Conservation (phyloP, 2,113 vertebrate genomes). For the Lasiurus cinereus region DNA sequence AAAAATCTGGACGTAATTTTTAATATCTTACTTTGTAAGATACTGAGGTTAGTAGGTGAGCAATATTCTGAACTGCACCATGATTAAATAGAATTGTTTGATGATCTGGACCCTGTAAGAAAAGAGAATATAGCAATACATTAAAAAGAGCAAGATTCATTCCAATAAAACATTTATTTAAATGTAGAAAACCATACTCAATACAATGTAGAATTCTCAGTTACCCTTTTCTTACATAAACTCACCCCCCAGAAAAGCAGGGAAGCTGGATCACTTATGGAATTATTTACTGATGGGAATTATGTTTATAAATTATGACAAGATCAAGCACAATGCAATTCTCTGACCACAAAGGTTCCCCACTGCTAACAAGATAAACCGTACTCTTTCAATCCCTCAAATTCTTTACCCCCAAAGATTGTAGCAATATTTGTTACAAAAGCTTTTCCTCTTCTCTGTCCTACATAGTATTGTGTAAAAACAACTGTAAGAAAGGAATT, state of each 20-base stretch:
- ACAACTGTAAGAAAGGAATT: not conserved
- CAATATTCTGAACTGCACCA: constrained; percentile 97
- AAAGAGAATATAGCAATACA: constrained; percentile 59
- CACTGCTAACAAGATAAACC: not conserved
- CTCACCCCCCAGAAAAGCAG: not conserved
- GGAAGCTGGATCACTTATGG: not conserved
- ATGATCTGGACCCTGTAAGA: constrained; percentile 96
- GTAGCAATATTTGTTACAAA: constrained; percentile 43
- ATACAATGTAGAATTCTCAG: not conserved
- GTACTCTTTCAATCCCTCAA: not conserved
- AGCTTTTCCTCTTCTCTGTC: not conserved
- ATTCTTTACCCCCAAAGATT: constrained; percentile 1
- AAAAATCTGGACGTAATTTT: constrained; percentile 49
- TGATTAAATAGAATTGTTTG: constrained; percentile 98
- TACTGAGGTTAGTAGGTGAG: constrained; percentile 94
- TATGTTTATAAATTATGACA: constrained; percentile 45
- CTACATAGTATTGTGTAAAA: not conserved
- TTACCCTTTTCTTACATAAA: constrained; percentile 8
- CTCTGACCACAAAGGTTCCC: not conserved
- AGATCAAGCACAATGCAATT: not conserved
- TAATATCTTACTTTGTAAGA: constrained; percentile 94
- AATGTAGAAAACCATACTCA: constrained; percentile 25
- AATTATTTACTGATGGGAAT: not conserved
- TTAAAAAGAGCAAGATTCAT: constrained; percentile 49
- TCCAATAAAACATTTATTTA: constrained; percentile 55